Evolutionary conservation across 92 coral and sea anemone genomes (phyloP).

Genomic region (Hydrozoanthus gracilis): DNA sequence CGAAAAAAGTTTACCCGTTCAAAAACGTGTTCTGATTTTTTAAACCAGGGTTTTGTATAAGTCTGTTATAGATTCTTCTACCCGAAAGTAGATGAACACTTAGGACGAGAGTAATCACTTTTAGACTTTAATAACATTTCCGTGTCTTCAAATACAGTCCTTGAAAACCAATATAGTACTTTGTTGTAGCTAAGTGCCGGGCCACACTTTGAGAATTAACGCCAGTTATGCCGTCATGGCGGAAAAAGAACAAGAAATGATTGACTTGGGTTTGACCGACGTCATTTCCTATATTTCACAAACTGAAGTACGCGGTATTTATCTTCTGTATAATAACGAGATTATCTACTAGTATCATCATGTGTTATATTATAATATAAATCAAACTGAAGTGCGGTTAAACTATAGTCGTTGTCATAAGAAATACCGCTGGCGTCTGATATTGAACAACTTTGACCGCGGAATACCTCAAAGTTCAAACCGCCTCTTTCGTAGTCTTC

Average conservation of each 20-base stretch:
- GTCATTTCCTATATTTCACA: not conserved
- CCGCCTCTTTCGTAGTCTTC: not conserved
- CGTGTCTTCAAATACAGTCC: too few species aligned
- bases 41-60: too few species aligned
- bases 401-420: not conserved
- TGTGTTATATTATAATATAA: not conserved
- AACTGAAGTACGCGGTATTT: not conserved
- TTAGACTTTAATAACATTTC: too few species aligned
- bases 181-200: too few species aligned
- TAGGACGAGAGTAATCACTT: too few species aligned
- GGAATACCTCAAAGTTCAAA: not conserved
- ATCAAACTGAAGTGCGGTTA: not conserved
- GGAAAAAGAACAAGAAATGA: not conserved
- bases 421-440: not conserved
- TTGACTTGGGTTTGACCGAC: not conserved
- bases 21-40: too few species aligned
- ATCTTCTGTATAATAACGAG: not conserved
- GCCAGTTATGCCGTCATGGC: not conserved
- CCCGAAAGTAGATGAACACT: too few species aligned
- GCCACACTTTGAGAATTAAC: too few species aligned
- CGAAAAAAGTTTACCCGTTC: too few species aligned
- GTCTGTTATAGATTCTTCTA: too few species aligned
- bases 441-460: not conserved
- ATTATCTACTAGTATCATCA: too few species aligned
- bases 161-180: too few species aligned